Percentiles rank a stretch among this genome's conserved stretches.
phyloP scores from a whole-genome alignment of 1,140 invertebrate species.

The Anastrepha obliqua region DNA sequence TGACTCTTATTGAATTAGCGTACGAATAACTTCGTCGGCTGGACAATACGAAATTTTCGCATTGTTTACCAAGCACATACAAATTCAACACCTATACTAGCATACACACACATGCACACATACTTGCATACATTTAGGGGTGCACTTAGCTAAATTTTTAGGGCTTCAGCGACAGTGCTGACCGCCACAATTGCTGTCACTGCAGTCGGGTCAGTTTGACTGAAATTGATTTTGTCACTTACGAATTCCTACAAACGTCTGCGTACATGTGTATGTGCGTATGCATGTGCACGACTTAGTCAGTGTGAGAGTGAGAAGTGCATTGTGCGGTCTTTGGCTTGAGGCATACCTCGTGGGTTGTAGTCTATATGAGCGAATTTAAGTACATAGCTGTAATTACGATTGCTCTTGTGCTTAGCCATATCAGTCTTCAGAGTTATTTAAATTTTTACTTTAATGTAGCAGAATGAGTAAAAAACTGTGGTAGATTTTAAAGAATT shows the following conservation, averaged over 20 bases:
- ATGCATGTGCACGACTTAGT: background rate
- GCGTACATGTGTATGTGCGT: background rate
- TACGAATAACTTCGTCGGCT: background rate
- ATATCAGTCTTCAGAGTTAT: no score
- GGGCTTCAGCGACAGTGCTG: conserved; percentile 2
- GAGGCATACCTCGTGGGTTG: background rate
- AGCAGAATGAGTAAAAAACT: no score
- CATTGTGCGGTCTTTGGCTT: background rate
- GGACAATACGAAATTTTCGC: conserved; percentile 14
- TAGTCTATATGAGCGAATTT: no score
- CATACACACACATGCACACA: background rate
- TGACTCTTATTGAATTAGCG: conserved; percentile 41
- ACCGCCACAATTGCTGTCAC: background rate
- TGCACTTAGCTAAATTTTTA: background rate
- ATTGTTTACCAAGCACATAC: background rate
- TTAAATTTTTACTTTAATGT: no score
- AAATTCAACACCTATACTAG: background rate
- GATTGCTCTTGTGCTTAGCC: no score
- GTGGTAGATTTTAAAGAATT: no score
- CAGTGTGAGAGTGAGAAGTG: background rate
- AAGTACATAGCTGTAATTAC: no score
- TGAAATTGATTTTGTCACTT: conserved; percentile 7
- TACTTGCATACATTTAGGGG: background rate
- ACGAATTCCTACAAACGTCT: background rate
- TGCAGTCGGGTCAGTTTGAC: conserved; percentile 28